Conservation (phyloP, 2,888 invertebrate genomes). For the Electrophaes corylata region DNA sequence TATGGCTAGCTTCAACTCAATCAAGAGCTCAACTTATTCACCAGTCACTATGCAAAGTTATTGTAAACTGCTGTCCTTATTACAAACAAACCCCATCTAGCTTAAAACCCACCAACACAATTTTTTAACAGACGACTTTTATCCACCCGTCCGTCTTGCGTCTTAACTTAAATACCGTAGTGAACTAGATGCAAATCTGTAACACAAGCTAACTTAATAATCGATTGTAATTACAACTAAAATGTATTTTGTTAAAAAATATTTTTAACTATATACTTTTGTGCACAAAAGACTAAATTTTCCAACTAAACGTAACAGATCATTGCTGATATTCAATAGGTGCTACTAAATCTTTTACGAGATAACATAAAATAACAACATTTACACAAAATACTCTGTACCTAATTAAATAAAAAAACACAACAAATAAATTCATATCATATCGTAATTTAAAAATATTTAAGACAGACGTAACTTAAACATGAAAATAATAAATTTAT, state of each 20-base stretch:
- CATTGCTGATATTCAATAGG: constrained; percentile 62
- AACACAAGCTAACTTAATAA: too few species aligned
- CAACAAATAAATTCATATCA: background rate
- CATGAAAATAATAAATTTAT: background rate
- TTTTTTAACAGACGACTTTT: too few species aligned
- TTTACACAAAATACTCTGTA: constrained; percentile 14
- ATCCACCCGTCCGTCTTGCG: too few species aligned
- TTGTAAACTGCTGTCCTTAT: background rate
- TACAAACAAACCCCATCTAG: background rate
- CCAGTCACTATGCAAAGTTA: background rate
- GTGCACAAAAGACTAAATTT: constrained; percentile 25
- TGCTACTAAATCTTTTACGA: constrained; percentile 48
- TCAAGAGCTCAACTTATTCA: background rate
- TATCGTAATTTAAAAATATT: constrained; percentile 1
- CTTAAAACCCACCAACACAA: too few species aligned
- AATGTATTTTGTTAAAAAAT: too few species aligned
- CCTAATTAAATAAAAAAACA: constrained; percentile 12
- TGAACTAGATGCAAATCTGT: too few species aligned
- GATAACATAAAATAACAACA: constrained; percentile 45
- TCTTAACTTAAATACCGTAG: too few species aligned
- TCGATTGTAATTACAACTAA: too few species aligned
- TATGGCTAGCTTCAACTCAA: too few species aligned
- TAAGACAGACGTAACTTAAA: constrained; percentile 1
- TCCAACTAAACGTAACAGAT: constrained; percentile 55
- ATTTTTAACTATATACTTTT: background rate